Evolutionary conservation across 2,888 invertebrate species (phyloP).

Genomic region (Automeris io): DNA sequence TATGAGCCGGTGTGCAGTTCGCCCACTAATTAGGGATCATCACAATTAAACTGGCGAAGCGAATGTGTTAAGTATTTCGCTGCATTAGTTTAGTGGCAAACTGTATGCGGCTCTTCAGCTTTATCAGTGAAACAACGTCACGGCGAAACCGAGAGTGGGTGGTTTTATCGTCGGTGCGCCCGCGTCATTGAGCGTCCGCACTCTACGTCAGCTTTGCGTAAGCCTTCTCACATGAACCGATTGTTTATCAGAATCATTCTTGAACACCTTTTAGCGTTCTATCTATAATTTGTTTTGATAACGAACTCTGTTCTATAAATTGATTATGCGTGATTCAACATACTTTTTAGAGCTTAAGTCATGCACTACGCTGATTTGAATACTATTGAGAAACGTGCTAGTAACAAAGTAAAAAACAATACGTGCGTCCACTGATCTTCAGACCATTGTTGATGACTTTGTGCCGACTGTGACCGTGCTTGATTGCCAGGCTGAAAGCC

Average conservation of each 20-base stretch:
- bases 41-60: no score
- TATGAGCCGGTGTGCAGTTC: no score
- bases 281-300: conserved; percentile 7
- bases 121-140: conserved; percentile 46
- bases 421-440: no score
- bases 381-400: no score
- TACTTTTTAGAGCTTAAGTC: neutral
- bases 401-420: no score
- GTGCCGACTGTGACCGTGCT: no score
- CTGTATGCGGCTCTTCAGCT: conserved; percentile 33
- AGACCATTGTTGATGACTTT: no score
- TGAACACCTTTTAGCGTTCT: conserved; percentile 8
- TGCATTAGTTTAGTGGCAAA: conserved; percentile 24
- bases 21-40: no score
- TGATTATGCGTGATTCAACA: neutral
- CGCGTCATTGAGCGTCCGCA: conserved; percentile 36
- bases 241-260: conserved; percentile 27
- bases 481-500: no score
- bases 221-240: conserved; percentile 27
- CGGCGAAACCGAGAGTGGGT: conserved; percentile 53
- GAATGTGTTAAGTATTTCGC: conserved; percentile 5
- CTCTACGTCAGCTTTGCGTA: conserved; percentile 42
- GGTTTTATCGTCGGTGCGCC: conserved; percentile 31
- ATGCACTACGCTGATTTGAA: no score
- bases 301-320: conserved; percentile 3